phyloP scores from a whole-genome alignment of 2,797 vertebrate species.

The Myripristis murdjan region DNA sequence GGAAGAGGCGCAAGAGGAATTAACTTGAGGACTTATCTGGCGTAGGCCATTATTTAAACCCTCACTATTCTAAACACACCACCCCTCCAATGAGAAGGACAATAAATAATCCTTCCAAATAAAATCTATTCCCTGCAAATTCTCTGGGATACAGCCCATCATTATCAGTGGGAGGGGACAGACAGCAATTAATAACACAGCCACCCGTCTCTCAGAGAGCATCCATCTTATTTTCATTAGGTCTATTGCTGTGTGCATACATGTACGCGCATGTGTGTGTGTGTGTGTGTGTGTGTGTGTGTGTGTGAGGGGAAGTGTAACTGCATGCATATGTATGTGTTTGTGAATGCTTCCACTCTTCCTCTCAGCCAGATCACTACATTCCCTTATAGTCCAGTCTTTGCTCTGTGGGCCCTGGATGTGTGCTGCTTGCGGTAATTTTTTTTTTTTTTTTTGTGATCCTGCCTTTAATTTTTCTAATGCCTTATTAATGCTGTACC shows the following conservation, averaged over 20 bases:
- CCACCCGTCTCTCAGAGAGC: slow-evolving; percentile 86
- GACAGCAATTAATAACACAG: slow-evolving; percentile 92
- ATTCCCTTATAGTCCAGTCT: slow-evolving; percentile 64
- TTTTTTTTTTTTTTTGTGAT: slow-evolving; percentile 76
- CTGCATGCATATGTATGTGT: slow-evolving; percentile 65
- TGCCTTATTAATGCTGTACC: slow-evolving; percentile 74
- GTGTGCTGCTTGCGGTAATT: slow-evolving; percentile 58
- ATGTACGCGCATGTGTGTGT: slow-evolving; percentile 56
- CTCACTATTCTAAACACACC: slow-evolving; percentile 90
- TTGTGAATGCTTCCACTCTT: slow-evolving; percentile 57
- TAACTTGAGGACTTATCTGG: slow-evolving; percentile 93
- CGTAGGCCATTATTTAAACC: slow-evolving; percentile 91
- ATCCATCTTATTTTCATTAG: slow-evolving; percentile 89
- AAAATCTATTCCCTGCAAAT: slow-evolving; percentile 94
- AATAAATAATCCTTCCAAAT: slow-evolving; percentile 94
- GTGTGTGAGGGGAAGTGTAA: slow-evolving; percentile 30
- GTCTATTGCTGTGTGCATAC: slow-evolving; percentile 76
- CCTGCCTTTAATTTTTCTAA: slow-evolving; percentile 77
- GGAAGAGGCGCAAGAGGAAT: slow-evolving; percentile 92
- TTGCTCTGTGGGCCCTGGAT: slow-evolving; percentile 55
- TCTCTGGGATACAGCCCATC: slow-evolving; percentile 91
- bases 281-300: slow-evolving; percentile 33
- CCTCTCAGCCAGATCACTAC: slow-evolving; percentile 32
- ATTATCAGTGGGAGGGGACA: slow-evolving; percentile 92
- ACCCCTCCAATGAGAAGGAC: slow-evolving; percentile 88